Evolutionary conservation across 2,113 vertebrate genomes (phyloP).

Genomic region (Rhinoptilus africanus): DNA sequence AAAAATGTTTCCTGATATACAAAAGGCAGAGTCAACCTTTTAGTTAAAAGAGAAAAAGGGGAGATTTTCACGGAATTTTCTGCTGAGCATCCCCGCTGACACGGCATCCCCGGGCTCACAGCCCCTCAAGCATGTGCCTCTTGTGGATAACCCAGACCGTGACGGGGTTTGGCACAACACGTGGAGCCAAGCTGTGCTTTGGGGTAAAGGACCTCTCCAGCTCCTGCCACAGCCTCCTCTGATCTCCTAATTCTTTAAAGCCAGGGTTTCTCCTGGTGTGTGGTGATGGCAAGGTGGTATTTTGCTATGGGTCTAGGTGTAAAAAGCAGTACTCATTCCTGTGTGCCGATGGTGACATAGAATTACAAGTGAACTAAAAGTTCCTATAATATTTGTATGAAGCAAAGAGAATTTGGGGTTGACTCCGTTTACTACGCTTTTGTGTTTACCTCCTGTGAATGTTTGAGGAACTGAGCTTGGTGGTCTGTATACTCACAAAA

Average conservation of each 20-base stretch:
- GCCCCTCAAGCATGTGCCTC: fast-evolving
- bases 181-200: neutral
- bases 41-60: neutral
- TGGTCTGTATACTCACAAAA: neutral
- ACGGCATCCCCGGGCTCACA: fast-evolving
- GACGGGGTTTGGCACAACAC: fast-evolving
- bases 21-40: neutral
- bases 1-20: too few relatives aligned
- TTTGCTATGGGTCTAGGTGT: neutral
- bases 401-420: neutral
- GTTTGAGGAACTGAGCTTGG: neutral
- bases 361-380: neutral
- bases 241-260: neutral
- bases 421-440: neutral
- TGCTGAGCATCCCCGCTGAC: neutral
- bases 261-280: neutral
- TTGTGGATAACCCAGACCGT: too few relatives aligned
- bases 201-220: fast-evolving
- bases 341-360: neutral
- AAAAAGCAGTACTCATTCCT: neutral
- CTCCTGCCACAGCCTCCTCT: neutral
- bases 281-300: neutral
- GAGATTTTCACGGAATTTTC: neutral
- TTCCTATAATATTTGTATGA: neutral
- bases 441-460: neutral